Conservation (phyloP, 1,140 invertebrate species). For the Harpegnathos saltator region DNA sequence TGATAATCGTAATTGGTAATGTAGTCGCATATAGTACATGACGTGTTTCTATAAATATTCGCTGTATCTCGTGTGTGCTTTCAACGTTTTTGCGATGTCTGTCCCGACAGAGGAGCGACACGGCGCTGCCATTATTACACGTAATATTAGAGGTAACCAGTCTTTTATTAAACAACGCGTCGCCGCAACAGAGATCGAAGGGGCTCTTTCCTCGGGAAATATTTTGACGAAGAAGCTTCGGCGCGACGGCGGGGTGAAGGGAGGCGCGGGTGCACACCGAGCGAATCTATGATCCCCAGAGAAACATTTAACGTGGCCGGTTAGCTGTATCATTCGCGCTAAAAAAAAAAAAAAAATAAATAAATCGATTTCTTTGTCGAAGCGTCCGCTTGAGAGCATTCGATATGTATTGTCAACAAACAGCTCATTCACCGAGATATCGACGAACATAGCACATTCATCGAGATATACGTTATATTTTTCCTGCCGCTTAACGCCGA, state of each 20-base stretch:
- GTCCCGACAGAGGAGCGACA: conserved; percentile 23
- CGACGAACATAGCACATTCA: conserved; percentile 3
- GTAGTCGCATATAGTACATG: conserved; percentile 61
- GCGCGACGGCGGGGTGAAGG: neutral
- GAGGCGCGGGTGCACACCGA: neutral
- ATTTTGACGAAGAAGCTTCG: conserved; percentile 14
- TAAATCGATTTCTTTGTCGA: neutral
- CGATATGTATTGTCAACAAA: conserved; percentile 22
- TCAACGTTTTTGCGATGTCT: conserved; percentile 63
- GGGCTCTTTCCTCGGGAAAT: conserved; percentile 21
- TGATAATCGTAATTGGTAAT: conserved; percentile 61
- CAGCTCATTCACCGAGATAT: conserved; percentile 28
- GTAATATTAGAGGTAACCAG: conserved; percentile 16
- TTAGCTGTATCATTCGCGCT: neutral
- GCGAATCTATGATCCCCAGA: neutral
- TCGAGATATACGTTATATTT: conserved; percentile 39
- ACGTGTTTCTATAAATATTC: conserved; percentile 67
- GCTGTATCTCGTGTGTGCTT: conserved; percentile 71
- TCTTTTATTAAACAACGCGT: conserved; percentile 19
- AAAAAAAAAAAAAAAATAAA: conserved; percentile 12
- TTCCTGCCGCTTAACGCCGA: neutral
- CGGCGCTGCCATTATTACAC: neutral
- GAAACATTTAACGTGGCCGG: conserved; percentile 20
- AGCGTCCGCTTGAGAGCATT: neutral
- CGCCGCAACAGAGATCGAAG: conserved; percentile 22